A percentile compares a stretch with the other conserved stretches of the same genome.
These are phyloP conservation scores for Enhydra lutris DNA, from an alignment of 2,113 vertebrate genomes.

Conservation along the genomic window DNA sequence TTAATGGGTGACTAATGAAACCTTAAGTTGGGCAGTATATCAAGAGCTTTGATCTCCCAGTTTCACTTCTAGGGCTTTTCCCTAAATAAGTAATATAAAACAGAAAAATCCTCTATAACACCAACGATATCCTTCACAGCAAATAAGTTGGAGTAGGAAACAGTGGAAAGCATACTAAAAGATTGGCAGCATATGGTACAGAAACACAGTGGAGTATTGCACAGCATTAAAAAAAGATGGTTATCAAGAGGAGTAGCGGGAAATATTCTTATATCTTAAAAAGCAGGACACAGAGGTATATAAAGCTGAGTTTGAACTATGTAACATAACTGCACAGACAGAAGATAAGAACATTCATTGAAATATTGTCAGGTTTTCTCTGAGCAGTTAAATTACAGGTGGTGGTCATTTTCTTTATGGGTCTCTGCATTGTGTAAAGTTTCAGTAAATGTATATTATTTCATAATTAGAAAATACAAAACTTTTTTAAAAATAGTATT, in stretches of 20 bases:
- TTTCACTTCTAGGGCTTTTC: neutral
- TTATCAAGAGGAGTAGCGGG: neutral
- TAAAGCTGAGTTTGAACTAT: neutral
- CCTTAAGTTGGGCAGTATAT: neutral
- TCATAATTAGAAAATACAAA: neutral
- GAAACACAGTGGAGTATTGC: neutral
- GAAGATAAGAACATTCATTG: neutral
- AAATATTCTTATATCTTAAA: neutral
- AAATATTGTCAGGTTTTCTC: neutral
- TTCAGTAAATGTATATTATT: neutral
- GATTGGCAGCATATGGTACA: neutral
- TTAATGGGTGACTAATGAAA: neutral
- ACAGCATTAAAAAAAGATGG: neutral
- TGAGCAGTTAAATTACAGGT: neutral
- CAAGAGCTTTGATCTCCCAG: neutral
- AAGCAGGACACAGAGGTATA: neutral
- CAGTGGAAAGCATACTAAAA: constrained; percentile 4
- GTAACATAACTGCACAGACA: neutral
- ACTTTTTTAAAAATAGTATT: neutral
- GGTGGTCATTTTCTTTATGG: neutral
- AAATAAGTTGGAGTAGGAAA: neutral
- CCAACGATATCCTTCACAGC: neutral
- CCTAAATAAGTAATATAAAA: neutral
- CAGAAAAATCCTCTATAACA: neutral
- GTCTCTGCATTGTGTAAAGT: neutral